A percentile compares a stretch with the other conserved stretches of the same genome.
Evolutionary conservation across 2,888 invertebrate genomes (phyloP).

Genomic region (Labia minor): DNA sequence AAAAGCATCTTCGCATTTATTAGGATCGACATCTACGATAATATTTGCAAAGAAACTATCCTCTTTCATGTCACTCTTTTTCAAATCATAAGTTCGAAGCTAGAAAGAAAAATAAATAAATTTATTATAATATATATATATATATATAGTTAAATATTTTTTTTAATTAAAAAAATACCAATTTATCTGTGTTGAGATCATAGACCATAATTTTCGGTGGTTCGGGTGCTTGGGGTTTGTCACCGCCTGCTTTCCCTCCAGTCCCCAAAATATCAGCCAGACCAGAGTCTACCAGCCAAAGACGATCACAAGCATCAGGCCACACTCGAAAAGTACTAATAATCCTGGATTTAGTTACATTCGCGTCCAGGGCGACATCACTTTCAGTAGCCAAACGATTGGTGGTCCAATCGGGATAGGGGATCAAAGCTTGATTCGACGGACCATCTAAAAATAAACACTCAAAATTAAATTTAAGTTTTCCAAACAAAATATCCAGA

Average conservation of each 20-base stretch:
- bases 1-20: constrained; percentile 60
- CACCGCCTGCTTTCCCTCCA: constrained; percentile 41
- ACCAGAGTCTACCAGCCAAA: constrained; percentile 75
- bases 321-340: constrained; percentile 57
- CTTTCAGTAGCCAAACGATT: constrained; percentile 61
- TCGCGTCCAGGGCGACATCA: constrained; percentile 25
- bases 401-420: constrained; percentile 67
- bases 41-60: constrained; percentile 73
- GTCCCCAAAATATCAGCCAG: constrained; percentile 59
- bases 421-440: constrained; percentile 39
- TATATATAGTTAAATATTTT: not conserved
- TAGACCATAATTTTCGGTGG: constrained; percentile 58
- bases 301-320: constrained; percentile 60
- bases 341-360: constrained; percentile 22
- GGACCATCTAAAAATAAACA: constrained; percentile 29
- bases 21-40: constrained; percentile 57
- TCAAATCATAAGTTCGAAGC: constrained; percentile 48
- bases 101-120: constrained; percentile 37
- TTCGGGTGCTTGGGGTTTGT: constrained; percentile 47
- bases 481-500: too few species aligned
- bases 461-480: too few species aligned
- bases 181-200: constrained; percentile 62
- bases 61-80: constrained; percentile 54
- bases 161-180: constrained; percentile 31
- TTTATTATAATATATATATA: not conserved